phyloP scores from a whole-genome alignment of 2,888 invertebrate genomes.

The Aphrophora alni region DNA sequence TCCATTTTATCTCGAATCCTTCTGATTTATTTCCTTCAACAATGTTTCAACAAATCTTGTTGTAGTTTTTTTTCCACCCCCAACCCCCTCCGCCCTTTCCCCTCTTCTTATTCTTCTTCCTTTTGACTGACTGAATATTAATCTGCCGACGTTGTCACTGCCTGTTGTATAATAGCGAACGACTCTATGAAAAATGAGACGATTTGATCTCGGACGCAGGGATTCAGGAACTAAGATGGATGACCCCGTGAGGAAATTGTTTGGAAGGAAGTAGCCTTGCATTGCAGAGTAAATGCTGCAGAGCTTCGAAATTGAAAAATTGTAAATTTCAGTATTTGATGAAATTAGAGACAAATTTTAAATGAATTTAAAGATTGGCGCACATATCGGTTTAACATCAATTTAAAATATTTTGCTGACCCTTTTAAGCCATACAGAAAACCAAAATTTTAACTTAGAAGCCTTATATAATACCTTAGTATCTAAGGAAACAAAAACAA shows the following conservation, averaged over 20 bases:
- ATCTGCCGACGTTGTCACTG: neutral
- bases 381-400: too few relatives aligned
- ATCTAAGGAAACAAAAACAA: too few relatives aligned
- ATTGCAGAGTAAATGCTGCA: too few relatives aligned
- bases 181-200: neutral
- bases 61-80: neutral
- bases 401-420: too few relatives aligned
- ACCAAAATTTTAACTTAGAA: too few relatives aligned
- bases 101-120: too few relatives aligned
- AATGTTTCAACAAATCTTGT: neutral
- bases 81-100: neutral
- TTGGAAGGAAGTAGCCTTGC: neutral
- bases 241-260: neutral
- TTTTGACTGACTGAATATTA: neutral
- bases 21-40: neutral
- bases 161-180: neutral
- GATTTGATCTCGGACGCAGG: neutral
- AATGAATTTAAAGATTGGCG: too few relatives aligned
- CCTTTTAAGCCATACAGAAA: too few relatives aligned
- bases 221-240: neutral
- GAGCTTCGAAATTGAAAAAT: too few relatives aligned
- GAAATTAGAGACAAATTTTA: too few relatives aligned
- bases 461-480: too few relatives aligned
- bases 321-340: too few relatives aligned
- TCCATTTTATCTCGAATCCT: neutral